phyloP scores from a whole-genome alignment of 2,888 invertebrate species.

The Bugula neritina region DNA sequence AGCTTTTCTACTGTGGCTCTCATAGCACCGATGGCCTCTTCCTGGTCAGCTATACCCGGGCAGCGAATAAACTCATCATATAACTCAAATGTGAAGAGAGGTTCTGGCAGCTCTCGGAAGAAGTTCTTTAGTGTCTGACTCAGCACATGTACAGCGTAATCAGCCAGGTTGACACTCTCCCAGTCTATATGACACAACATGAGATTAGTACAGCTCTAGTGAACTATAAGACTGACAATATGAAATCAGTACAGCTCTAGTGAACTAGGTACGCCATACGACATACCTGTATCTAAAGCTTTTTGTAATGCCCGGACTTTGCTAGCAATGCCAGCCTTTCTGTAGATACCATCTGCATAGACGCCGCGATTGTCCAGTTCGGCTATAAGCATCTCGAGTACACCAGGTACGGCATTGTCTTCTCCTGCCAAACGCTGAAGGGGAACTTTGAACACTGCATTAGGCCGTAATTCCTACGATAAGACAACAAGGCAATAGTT shows the following conservation, averaged over 20 bases:
- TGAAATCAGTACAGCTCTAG: neutral
- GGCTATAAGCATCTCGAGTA: conserved; percentile 79
- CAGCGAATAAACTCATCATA: conserved; percentile 90
- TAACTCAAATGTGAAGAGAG: conserved; percentile 82
- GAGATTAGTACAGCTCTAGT: neutral
- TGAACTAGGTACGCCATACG: too few relatives aligned
- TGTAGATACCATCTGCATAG: conserved; percentile 85
- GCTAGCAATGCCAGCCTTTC: conserved; percentile 68
- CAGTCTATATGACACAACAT: neutral
- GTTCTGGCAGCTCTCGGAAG: conserved; percentile 87
- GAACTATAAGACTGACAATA: too few relatives aligned
- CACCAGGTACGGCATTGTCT: conserved; percentile 69
- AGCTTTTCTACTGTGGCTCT: conserved; percentile 81
- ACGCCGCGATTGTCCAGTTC: conserved; percentile 85
- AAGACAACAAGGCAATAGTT: too few relatives aligned
- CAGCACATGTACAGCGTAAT: conserved; percentile 80
- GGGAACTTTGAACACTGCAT: conserved; percentile 73
- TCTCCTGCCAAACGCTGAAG: conserved; percentile 62
- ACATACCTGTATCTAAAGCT: conserved; percentile 47
- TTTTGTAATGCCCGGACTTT: conserved; percentile 52
- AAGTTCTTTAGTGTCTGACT: conserved; percentile 81
- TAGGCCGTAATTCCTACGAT: conserved; percentile 29
- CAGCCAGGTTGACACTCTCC: conserved; percentile 60
- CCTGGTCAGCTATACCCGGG: conserved; percentile 65
- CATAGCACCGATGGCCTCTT: conserved; percentile 74